A percentile compares a stretch with the other conserved stretches of the same genome.
Evolutionary conservation across 1,140 invertebrate genomes (phyloP).

Genomic region (Dryas iulia): DNA sequence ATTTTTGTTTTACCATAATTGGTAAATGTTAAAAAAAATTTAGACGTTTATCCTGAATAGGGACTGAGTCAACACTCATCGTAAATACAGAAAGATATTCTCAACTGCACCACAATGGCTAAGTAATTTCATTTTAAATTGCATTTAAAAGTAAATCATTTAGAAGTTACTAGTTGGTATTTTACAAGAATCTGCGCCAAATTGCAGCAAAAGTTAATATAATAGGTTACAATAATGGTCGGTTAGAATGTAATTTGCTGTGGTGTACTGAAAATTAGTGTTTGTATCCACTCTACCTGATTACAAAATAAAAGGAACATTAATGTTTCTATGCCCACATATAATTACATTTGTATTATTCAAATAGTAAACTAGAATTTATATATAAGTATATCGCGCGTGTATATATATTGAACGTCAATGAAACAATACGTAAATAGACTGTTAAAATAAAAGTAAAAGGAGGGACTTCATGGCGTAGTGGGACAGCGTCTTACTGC

Average conservation of each 20-base stretch:
- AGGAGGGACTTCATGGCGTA: too few species aligned
- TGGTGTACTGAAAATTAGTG: constrained; percentile 17
- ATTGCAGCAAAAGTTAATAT: constrained; percentile 16
- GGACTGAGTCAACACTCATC: too few species aligned
- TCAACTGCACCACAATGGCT: not conserved
- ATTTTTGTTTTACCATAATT: too few species aligned
- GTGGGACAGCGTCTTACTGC: too few species aligned
- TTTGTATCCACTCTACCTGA: constrained; percentile 9
- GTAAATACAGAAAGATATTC: too few species aligned
- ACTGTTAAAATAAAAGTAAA: too few species aligned
- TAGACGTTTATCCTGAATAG: too few species aligned
- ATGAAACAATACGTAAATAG: too few species aligned
- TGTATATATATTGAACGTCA: too few species aligned
- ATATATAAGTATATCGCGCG: too few species aligned
- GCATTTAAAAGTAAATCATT: not conserved
- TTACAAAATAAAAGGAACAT: not conserved
- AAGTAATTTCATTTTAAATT: not conserved
- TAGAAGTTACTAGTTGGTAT: not conserved
- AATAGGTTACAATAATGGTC: constrained; percentile 18
- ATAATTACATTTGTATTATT: not conserved
- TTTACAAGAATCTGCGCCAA: not conserved
- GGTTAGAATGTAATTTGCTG: constrained; percentile 25
- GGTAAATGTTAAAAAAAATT: too few species aligned
- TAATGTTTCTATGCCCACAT: not conserved
- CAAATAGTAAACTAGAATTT: not conserved